Base-by-base conservation (phyloP, 2,797 vertebrate genomes). In the Craterocephalus amniculus region DNA sequence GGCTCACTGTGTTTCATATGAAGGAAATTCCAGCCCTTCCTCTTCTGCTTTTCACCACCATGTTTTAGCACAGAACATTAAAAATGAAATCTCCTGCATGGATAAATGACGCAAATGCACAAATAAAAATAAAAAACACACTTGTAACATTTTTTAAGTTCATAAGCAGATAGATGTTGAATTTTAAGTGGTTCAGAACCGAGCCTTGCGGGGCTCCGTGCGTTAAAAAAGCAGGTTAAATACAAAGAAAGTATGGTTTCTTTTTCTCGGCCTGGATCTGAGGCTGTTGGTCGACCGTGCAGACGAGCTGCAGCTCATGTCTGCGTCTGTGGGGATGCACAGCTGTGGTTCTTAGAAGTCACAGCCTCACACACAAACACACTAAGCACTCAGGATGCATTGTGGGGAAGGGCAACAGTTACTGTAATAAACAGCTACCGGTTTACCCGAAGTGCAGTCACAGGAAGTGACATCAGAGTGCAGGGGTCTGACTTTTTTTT, bases 371-470 rank as follows among this genome's bases (percentile, higher is more conserved):
- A 74, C 49, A 67, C 54, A 69, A 48, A 67, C 58, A 62, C 57
- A 31, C 36, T 56, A 16, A 58, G 45, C 34, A 7, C 6, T 35
- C 40, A 9, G 2, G n/a, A 43, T 88, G 87, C 82, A 86, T 69
- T 86, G 57, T 89, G 87, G 88, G 83, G 75, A 80, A 71, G 48
- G 59, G 59, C 58, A 63, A 69, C 66, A 72, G 45, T 90, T 91
- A 90, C 90, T 81, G 88, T 89, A 91, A 91, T 36, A 78, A n/a
- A 64, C 16, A 20, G 18, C 71, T 32, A 66, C 31, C 22, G n/a
- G 40, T 69, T 91, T 90, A 89, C 67, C 70, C 87, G 80, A 89
- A 90, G 84, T 71, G 84, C 86, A 55, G 73, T 88, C 74, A 80
- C 63, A 67, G 87, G 82, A 84, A 82, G 74, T 86, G 77, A 83